Conservation (phyloP, 2,113 vertebrate genomes). For the Odobenus rosmarus region DNA sequence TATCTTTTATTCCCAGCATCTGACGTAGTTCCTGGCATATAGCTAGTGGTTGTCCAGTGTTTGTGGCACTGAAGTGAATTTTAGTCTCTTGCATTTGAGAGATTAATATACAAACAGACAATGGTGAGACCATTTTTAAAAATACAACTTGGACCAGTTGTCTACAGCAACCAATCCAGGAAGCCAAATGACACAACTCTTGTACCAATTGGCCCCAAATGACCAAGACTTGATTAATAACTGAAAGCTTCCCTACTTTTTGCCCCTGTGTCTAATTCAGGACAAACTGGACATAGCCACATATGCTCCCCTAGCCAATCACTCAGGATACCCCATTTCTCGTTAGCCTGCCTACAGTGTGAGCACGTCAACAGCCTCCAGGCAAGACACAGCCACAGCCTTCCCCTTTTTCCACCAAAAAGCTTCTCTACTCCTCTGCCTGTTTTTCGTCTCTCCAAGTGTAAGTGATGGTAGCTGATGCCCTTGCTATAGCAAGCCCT, state of each 20-base stretch:
- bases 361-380: not conserved
- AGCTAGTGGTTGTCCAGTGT: not conserved
- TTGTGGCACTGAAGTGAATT: not conserved
- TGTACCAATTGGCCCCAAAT: not conserved
- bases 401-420: not conserved
- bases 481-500: not conserved
- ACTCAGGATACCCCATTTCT: not conserved
- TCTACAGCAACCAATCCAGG: not conserved
- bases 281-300: not conserved
- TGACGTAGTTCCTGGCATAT: not conserved
- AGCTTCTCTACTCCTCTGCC: not conserved
- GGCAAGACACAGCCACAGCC: too few species aligned
- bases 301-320: not conserved
- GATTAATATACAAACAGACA: not conserved
- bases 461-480: not conserved
- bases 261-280: not conserved
- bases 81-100: not conserved
- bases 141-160: not conserved
- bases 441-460: not conserved
- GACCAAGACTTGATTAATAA: not conserved
- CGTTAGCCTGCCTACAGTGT: not conserved
- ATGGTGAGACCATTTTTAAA: not conserved
- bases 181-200: not conserved
- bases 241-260: not conserved
- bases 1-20: not conserved